Conservation (phyloP, 2,888 invertebrate species). For the Oscheius sp. region DNA sequence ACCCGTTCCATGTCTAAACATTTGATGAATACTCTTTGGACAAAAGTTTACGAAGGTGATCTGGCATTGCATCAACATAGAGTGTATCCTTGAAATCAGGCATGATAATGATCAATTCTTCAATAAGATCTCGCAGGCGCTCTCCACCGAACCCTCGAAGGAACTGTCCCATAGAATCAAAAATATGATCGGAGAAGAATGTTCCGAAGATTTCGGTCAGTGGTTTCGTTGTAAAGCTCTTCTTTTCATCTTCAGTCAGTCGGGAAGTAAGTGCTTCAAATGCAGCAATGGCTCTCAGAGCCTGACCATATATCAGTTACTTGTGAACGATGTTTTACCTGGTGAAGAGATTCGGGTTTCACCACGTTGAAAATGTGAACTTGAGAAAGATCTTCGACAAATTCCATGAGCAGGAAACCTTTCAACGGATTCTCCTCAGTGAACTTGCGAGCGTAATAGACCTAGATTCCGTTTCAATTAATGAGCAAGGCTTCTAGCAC, state of each 20-base stretch:
- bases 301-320: neutral
- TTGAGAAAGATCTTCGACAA: constrained; percentile 32
- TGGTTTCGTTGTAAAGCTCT: constrained; percentile 14
- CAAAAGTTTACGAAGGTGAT: constrained; percentile 7
- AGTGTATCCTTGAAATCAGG: constrained; percentile 11
- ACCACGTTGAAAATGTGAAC: constrained; percentile 25
- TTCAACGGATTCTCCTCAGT: constrained; percentile 43
- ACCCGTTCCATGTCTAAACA: constrained; percentile 27
- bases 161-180: constrained; percentile 6
- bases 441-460: constrained; percentile 20
- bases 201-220: constrained; percentile 33
- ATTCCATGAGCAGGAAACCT: constrained; percentile 49
- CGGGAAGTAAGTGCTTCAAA: constrained; percentile 16
- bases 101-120: neutral
- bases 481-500: neutral
- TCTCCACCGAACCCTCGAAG: constrained; percentile 28
- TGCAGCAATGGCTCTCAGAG: constrained; percentile 18
- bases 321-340: constrained; percentile 4
- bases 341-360: neutral
- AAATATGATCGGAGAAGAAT: constrained; percentile 22
- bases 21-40: neutral
- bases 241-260: constrained; percentile 26
- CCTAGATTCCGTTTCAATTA: constrained; percentile 6
- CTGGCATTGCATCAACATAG: constrained; percentile 14
- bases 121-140: constrained; percentile 14